phyloP scores from a whole-genome alignment of 2,113 vertebrate species.

The Regulus satrapa region DNA sequence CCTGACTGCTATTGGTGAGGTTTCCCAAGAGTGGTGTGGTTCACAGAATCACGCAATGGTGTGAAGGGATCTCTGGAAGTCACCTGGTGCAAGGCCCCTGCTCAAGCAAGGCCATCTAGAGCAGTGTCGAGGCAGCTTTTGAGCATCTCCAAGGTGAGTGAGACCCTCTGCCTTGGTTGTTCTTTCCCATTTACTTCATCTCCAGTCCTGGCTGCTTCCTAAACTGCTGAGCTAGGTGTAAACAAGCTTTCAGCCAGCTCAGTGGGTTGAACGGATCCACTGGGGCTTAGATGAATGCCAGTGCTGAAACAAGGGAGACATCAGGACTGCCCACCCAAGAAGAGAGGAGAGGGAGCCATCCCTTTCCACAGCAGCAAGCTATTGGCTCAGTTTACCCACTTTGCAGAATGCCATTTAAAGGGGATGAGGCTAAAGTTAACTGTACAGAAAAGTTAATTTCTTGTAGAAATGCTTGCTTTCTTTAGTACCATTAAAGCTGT shows the following conservation, averaged over 20 bases:
- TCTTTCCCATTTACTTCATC: not conserved
- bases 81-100: not conserved
- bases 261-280: not conserved
- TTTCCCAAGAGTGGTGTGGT: not conserved
- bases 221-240: not conserved
- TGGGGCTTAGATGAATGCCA: not conserved
- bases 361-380: not conserved
- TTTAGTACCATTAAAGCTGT: not conserved
- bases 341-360: not conserved
- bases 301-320: not conserved
- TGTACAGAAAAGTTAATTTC: not conserved
- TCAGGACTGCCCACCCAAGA: not conserved
- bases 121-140: not conserved
- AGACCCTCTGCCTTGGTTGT: not conserved
- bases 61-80: not conserved
- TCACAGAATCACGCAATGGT: not conserved
- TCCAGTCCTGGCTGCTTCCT: not conserved
- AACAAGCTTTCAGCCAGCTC: not conserved
- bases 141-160: not conserved
- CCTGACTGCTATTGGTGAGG: not conserved
- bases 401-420: not conserved
- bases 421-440: not conserved
- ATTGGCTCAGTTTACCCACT: not conserved
- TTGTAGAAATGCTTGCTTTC: not conserved
- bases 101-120: not conserved